Percentiles rank a stretch among this genome's conserved stretches.
These are phyloP conservation scores for Nephrotoma flavescens DNA, from an alignment of 2,888 invertebrate species.

Conservation along the genomic window DNA sequence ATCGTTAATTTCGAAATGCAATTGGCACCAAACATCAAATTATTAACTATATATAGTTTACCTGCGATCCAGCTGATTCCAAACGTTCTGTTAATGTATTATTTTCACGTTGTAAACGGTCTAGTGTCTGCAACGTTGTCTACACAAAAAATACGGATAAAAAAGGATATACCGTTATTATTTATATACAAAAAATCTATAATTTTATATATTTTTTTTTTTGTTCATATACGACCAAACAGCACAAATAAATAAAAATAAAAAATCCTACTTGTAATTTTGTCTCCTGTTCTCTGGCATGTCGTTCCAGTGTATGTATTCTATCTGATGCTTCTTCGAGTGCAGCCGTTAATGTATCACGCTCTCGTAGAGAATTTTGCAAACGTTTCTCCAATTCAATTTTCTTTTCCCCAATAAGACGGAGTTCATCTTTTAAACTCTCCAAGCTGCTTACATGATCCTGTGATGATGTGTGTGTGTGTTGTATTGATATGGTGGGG, in stretches of 20 bases:
- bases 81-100: constrained; percentile 54
- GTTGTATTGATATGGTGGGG: neutral
- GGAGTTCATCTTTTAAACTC: constrained; percentile 74
- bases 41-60: neutral
- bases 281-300: constrained; percentile 63
- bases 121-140: constrained; percentile 50
- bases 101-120: constrained; percentile 56
- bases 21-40: neutral
- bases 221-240: constrained; percentile 6
- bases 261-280: constrained; percentile 25
- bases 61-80: constrained; percentile 37
- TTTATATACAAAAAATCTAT: neutral
- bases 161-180: neutral
- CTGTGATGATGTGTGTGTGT: constrained; percentile 30
- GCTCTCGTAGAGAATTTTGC: constrained; percentile 58
- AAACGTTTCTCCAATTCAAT: constrained; percentile 72
- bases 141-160: constrained; percentile 17
- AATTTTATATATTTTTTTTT: neutral
- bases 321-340: constrained; percentile 84
- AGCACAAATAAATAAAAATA: neutral
- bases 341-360: constrained; percentile 61
- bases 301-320: constrained; percentile 70
- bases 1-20: constrained; percentile 3
- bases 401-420: constrained; percentile 67
- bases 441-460: constrained; percentile 84